phyloP scores from a whole-genome alignment of 2,113 vertebrate species.

The Cyprinodon tularosa region DNA sequence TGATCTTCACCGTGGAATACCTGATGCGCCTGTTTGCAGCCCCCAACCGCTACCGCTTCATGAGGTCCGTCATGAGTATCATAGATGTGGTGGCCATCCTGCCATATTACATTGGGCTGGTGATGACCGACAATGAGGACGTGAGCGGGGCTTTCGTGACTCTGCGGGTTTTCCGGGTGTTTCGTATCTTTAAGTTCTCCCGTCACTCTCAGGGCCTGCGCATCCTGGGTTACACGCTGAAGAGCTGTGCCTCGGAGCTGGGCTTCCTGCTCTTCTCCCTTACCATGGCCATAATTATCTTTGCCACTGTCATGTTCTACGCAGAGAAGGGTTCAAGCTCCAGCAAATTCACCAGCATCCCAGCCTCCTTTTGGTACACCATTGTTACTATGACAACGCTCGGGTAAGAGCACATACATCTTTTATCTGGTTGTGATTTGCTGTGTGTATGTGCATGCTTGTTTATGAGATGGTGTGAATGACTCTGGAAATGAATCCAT shows the following conservation, averaged over 20 bases:
- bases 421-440: constrained; percentile 56
- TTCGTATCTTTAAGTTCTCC: constrained; percentile 99
- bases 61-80: constrained; percentile 97
- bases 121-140: constrained; percentile 99
- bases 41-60: constrained; percentile 95
- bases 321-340: constrained; percentile 97
- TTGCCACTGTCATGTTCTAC: constrained; percentile 99
- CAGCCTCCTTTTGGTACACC: constrained; percentile 99
- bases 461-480: neutral
- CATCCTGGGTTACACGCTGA: constrained; percentile 98
- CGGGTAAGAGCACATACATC: constrained; percentile 87
- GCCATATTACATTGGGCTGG: constrained; percentile 98
- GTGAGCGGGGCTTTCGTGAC: constrained; percentile 98
- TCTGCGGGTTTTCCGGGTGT: constrained; percentile 94
- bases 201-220: constrained; percentile 97
- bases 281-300: constrained; percentile 99
- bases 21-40: constrained; percentile 94
- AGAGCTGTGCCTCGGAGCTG: constrained; percentile 98
- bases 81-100: constrained; percentile 99
- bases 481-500: neutral
- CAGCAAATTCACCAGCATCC: constrained; percentile 99
- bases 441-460: constrained; percentile 7
- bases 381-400: constrained; percentile 99
- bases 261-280: constrained; percentile 99
- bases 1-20: constrained; percentile 99